Conservation (phyloP, 1,140 invertebrate genomes). For the Aethina tumida region DNA sequence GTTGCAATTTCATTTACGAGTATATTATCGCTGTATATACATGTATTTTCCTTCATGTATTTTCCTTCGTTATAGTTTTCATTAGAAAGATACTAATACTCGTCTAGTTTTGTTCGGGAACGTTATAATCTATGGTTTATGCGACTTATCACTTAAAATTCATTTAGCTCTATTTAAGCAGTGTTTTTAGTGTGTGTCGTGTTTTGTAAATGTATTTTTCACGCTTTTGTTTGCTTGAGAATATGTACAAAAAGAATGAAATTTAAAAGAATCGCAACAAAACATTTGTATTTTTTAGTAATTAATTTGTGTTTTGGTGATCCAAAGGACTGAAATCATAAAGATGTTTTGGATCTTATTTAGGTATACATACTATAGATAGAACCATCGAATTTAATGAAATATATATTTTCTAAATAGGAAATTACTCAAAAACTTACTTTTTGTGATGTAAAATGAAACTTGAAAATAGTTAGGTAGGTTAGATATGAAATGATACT, state of each 20-base stretch:
- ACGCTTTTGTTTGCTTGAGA: neutral
- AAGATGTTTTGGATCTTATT: constrained; percentile 11
- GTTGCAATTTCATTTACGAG: constrained; percentile 1
- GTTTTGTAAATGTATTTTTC: constrained; percentile 3
- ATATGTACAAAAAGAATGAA: constrained; percentile 3
- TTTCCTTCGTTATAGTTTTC: constrained; percentile 4
- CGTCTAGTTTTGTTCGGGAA: too few relatives aligned
- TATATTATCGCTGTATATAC: neutral
- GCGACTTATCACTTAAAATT: constrained; percentile 5
- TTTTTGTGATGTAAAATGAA: constrained; percentile 6
- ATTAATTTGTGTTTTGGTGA: constrained; percentile 7
- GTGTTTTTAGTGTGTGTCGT: neutral
- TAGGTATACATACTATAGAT: constrained; percentile 9
- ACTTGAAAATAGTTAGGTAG: constrained; percentile 8
- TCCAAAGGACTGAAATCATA: constrained; percentile 18
- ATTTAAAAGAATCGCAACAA: too few relatives aligned
- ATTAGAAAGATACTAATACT: too few relatives aligned
- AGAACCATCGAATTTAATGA: constrained; percentile 1
- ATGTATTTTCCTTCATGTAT: constrained; percentile 4
- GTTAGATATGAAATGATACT: constrained; percentile 8
- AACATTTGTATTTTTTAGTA: constrained; percentile 9
- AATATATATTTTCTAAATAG: constrained; percentile 7
- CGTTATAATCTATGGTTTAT: too few relatives aligned
- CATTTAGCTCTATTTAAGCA: neutral
- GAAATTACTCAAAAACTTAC: constrained; percentile 3